A percentile compares a stretch with the other conserved stretches of the same genome.
phyloP scores from a whole-genome alignment of 2,888 invertebrate species.

The Mechanitis mazaeus region DNA sequence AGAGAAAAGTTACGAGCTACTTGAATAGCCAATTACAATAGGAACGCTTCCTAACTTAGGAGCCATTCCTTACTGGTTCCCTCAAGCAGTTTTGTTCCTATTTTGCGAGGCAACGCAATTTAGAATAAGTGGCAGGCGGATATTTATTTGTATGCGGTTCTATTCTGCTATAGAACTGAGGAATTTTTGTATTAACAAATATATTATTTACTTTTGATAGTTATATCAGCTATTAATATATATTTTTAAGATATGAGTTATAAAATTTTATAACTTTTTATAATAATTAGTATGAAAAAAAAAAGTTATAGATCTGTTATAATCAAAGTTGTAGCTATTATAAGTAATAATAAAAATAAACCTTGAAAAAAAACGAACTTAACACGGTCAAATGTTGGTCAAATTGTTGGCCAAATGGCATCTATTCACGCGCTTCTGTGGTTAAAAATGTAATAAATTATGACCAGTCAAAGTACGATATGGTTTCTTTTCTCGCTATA shows the following conservation, averaged over 20 bases:
- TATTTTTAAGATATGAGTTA: too few relatives aligned
- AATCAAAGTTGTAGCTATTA: too few relatives aligned
- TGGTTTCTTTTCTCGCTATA: too few relatives aligned
- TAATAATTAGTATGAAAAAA: too few relatives aligned
- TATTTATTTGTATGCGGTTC: slow-evolving; percentile 23
- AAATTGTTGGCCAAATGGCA: background rate
- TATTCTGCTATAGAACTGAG: background rate
- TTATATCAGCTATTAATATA: too few relatives aligned
- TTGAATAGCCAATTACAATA: slow-evolving; percentile 51
- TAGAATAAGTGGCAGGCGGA: slow-evolving; percentile 25
- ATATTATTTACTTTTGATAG: background rate
- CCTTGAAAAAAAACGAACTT: background rate
- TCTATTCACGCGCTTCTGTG: slow-evolving; percentile 1
- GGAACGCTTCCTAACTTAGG: slow-evolving; percentile 37
- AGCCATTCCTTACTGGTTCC: slow-evolving; percentile 39
- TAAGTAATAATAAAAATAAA: background rate
- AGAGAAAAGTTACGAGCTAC: slow-evolving; percentile 49
- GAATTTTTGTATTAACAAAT: background rate
- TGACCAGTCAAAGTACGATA: background rate
- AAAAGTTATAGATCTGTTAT: too few relatives aligned
- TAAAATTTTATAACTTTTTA: too few relatives aligned
- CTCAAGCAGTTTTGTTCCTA: slow-evolving; percentile 26
- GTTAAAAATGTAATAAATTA: slow-evolving; percentile 1
- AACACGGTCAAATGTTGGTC: slow-evolving; percentile 5
- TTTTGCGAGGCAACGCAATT: slow-evolving; percentile 29